Conservation (phyloP, 2,888 invertebrate species). For the Himalopsyche tibetana region DNA sequence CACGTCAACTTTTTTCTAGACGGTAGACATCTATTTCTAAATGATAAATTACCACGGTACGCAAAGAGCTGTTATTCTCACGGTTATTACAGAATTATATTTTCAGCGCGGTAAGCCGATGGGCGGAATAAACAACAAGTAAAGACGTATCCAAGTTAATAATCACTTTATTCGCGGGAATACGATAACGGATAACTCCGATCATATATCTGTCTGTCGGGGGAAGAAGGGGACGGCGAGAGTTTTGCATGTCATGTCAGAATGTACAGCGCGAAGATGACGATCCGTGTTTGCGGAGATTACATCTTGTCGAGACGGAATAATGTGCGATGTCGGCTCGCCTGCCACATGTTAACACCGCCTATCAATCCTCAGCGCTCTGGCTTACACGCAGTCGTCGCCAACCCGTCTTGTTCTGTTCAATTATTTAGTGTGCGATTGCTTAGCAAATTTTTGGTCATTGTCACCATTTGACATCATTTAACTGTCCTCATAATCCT, state of each 20-base stretch:
- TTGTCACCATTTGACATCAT: too few species aligned
- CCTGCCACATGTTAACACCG: constrained; percentile 24
- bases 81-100: background rate
- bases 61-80: background rate
- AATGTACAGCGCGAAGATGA: background rate
- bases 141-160: background rate
- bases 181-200: background rate
- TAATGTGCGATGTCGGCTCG: constrained; percentile 16
- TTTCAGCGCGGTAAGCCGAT: too few species aligned
- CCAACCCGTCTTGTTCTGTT: background rate
- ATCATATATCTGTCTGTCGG: background rate
- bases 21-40: too few species aligned
- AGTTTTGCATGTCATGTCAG: background rate
- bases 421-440: too few species aligned
- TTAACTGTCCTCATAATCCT: too few species aligned
- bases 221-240: background rate
- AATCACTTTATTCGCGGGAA: background rate
- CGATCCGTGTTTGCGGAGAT: background rate
- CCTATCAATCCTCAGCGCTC: background rate
- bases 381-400: background rate
- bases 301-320: constrained; percentile 14
- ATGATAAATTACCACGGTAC: background rate
- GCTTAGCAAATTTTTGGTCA: too few species aligned
- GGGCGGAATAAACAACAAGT: background rate
- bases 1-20: too few species aligned